These are phyloP conservation scores for Lichenostomus cassidix DNA, from an alignment of 2,113 vertebrate genomes.

Conservation along the genomic window DNA sequence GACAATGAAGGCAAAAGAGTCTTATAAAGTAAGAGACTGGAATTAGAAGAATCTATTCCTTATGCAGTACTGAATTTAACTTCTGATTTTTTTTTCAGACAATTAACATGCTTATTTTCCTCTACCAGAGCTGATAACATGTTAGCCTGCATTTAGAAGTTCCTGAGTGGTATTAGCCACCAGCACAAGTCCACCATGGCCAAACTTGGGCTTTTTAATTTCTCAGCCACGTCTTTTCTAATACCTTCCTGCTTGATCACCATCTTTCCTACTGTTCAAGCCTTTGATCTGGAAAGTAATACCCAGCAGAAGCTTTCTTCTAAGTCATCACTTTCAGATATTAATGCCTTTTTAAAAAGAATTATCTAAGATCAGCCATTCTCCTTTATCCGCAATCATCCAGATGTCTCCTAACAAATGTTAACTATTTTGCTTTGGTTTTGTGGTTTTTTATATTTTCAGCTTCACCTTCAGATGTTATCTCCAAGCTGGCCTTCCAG, in stretches of 20 bases:
- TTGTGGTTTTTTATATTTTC: neutral
- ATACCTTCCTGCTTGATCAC: neutral
- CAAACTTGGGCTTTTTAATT: neutral
- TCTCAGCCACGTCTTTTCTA: neutral
- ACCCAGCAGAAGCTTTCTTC: neutral
- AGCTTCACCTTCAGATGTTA: neutral
- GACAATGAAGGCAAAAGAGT: neutral
- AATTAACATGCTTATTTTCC: neutral
- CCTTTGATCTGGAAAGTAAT: neutral
- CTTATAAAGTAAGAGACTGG: neutral
- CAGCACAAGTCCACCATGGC: neutral
- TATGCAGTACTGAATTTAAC: neutral
- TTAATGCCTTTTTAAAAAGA: neutral
- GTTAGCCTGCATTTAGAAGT: neutral
- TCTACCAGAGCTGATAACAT: neutral
- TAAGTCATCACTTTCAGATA: neutral
- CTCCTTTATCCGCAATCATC: neutral
- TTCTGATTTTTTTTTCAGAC: neutral
- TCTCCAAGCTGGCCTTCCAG: neutral
- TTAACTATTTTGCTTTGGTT: neutral
- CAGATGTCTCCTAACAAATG: neutral
- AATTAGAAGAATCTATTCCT: neutral
- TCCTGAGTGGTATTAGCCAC: neutral
- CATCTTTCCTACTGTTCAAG: neutral
- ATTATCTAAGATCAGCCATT: neutral